Percentiles rank a stretch among this genome's conserved stretches.
Conservation (phyloP, 2,113 vertebrate species). For the Tyrannus savana region DNA sequence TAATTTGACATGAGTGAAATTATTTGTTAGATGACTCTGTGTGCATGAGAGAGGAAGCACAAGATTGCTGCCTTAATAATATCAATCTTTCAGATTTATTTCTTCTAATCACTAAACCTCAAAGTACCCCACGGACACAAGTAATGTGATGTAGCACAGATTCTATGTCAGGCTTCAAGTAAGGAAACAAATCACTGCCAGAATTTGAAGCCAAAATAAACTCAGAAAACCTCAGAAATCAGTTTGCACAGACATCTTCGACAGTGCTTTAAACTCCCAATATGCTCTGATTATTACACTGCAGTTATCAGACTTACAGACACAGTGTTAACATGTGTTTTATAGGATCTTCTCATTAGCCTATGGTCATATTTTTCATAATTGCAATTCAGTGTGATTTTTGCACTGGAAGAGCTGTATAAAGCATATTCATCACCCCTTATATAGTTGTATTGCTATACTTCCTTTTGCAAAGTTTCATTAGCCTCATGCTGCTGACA, state of each 20-base stretch:
- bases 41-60: neutral
- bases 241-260: neutral
- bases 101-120: neutral
- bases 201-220: neutral
- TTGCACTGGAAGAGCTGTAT: neutral
- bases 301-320: neutral
- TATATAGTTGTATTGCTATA: neutral
- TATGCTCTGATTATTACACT: neutral
- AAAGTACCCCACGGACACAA: neutral
- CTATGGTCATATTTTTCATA: neutral
- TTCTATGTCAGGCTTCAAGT: neutral
- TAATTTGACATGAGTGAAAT: neutral
- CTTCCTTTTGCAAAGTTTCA: neutral
- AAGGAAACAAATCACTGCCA: neutral
- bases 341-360: neutral
- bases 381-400: neutral
- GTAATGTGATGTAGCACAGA: neutral
- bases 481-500: neutral
- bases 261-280: neutral
- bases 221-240: neutral
- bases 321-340: neutral
- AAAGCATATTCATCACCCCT: neutral
- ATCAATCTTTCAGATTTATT: neutral
- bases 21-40: neutral
- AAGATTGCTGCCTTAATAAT: neutral